Conservation (phyloP, 2,888 invertebrate genomes). For the Drosophila borborema region DNA sequence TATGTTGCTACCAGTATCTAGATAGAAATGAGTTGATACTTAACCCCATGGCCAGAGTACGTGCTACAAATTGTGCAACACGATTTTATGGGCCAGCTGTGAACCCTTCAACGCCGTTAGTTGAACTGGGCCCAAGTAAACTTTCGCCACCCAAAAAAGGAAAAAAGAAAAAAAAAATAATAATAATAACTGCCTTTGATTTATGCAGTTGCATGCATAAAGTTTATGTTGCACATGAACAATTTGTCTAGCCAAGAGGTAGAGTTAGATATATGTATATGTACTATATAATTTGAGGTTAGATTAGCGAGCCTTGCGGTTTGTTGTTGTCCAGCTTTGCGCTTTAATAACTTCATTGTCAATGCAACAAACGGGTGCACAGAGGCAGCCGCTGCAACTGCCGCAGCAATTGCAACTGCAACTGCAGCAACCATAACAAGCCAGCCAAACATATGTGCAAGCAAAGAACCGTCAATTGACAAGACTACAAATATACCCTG, state of each 20-base stretch:
- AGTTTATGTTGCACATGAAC: slow-evolving; percentile 37
- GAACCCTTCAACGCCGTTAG: slow-evolving; percentile 1
- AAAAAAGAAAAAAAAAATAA: background rate
- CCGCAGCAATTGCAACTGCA: slow-evolving; percentile 14
- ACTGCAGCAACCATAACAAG: slow-evolving; percentile 21
- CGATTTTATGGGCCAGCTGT: background rate
- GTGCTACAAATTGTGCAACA: slow-evolving; percentile 44
- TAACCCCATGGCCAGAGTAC: slow-evolving; percentile 37
- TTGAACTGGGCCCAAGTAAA: background rate
- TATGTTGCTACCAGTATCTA: slow-evolving; percentile 37
- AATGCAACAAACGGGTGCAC: slow-evolving; percentile 69
- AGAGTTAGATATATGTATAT: slow-evolving; percentile 11
- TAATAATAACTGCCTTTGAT: background rate
- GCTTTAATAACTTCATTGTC: slow-evolving; percentile 81
- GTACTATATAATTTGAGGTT: slow-evolving; percentile 21
- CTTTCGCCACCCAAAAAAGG: slow-evolving; percentile 7
- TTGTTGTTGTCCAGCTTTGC: slow-evolving; percentile 54
- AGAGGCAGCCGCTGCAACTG: slow-evolving; percentile 21
- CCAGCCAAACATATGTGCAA: slow-evolving; percentile 16
- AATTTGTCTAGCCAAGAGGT: slow-evolving; percentile 24
- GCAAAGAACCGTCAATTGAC: background rate
- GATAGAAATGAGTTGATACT: slow-evolving; percentile 32
- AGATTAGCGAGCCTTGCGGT: slow-evolving; percentile 48
- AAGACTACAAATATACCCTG: slow-evolving; percentile 19
- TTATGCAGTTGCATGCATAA: slow-evolving; percentile 34